Percentiles rank a stretch among this genome's conserved stretches.
These are phyloP conservation scores for Pedetes capensis DNA, from an alignment of 2,113 vertebrate genomes.

Conservation along the genomic window DNA sequence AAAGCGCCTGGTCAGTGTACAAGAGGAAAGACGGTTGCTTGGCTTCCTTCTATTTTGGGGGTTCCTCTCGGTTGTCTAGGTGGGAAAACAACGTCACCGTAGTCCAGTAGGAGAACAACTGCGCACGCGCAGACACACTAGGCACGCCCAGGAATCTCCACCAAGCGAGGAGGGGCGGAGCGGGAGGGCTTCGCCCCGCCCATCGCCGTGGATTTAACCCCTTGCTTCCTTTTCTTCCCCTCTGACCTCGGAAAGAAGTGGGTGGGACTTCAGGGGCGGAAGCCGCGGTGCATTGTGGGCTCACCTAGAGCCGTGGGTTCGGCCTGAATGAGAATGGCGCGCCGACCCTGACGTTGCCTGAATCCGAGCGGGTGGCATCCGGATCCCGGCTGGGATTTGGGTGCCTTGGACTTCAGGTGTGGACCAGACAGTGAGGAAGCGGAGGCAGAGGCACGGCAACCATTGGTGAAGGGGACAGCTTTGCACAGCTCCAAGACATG, in stretches of 20 bases:
- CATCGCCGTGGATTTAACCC: background rate
- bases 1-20: background rate
- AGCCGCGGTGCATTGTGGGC: slow-evolving; percentile 78
- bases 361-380: background rate
- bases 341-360: slow-evolving; percentile 13
- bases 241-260: slow-evolving; percentile 68
- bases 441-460: background rate
- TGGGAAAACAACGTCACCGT: accelerated
- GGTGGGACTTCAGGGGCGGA: slow-evolving; percentile 47
- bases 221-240: background rate
- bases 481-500: slow-evolving; percentile 80
- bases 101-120: accelerated
- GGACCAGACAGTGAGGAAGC: background rate
- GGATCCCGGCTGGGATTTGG: background rate
- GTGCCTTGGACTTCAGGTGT: background rate
- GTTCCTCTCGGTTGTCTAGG: accelerated
- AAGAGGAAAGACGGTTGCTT: background rate
- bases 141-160: no score
- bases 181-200: background rate
- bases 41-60: background rate
- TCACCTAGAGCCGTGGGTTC: slow-evolving; percentile 63
- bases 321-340: slow-evolving; percentile 79
- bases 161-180: background rate
- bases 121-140: background rate
- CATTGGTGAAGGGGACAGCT: background rate